phyloP scores from a whole-genome alignment of 2,797 vertebrate species.

The Pachyuromys duprasi region DNA sequence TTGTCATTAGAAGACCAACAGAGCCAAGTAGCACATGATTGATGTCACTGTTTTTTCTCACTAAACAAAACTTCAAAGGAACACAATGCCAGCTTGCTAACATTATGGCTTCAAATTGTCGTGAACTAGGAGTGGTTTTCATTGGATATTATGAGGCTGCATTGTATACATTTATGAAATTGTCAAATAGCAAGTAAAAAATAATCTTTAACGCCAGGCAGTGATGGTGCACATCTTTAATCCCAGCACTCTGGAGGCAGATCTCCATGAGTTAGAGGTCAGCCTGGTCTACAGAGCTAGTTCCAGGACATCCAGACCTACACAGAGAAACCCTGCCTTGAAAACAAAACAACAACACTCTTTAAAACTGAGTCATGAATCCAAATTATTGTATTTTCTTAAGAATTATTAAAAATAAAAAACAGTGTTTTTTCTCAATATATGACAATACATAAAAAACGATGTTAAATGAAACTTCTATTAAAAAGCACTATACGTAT shows the following conservation, averaged over 20 bases:
- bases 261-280: too few species aligned
- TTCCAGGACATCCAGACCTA: too few species aligned
- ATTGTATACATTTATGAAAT: neutral
- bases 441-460: neutral
- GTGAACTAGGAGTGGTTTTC: neutral
- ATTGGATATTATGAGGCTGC: neutral
- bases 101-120: neutral
- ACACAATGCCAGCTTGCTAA: neutral
- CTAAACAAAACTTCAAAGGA: neutral
- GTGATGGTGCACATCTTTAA: too few species aligned
- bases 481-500: neutral
- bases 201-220: too few species aligned
- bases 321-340: too few species aligned
- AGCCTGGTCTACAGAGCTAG: too few species aligned
- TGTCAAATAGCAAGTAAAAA: neutral
- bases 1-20: neutral
- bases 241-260: too few species aligned
- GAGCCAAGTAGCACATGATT: neutral
- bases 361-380: neutral
- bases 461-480: neutral
- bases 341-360: neutral
- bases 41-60: neutral
- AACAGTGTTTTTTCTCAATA: constrained; percentile 8
- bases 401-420: too few species aligned
- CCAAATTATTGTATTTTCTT: too few species aligned